These are phyloP conservation scores for Drosophila paramelanica DNA, from an alignment of 2,888 invertebrate species.

Conservation along the genomic window DNA sequence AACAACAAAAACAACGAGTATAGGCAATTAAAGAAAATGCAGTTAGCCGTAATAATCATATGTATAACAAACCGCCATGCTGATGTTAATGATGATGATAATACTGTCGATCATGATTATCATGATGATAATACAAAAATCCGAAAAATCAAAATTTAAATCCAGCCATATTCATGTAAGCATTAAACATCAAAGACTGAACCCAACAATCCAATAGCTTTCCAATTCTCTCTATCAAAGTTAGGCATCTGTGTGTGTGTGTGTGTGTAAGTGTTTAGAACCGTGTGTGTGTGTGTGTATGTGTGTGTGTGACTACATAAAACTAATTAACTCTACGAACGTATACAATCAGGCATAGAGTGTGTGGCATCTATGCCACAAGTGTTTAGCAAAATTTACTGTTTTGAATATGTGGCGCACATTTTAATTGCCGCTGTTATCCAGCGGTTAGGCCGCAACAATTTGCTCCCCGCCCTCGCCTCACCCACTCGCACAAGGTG, in stretches of 20 bases:
- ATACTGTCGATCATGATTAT: conserved; percentile 3
- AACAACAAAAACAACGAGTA: conserved; percentile 9
- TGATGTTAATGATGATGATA: conserved; percentile 23
- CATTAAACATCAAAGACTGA: conserved; percentile 36
- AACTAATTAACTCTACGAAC: conserved; percentile 50
- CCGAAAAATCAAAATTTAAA: conserved; percentile 10
- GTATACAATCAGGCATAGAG: conserved; percentile 8
- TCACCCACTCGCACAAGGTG: neutral
- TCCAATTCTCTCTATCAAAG: neutral
- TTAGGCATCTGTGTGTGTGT: neutral
- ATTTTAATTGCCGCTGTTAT: conserved; percentile 73
- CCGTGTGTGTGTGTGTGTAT: conserved; percentile 13
- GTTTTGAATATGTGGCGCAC: conserved; percentile 37
- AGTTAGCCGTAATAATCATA: conserved; percentile 29
- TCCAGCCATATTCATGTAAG: conserved; percentile 17
- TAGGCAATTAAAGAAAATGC: conserved; percentile 1
- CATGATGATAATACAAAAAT: neutral
- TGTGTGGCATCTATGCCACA: conserved; percentile 18
- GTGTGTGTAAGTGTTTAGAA: conserved; percentile 1
- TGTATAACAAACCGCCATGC: conserved; percentile 50
- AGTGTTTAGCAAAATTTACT: conserved; percentile 62
- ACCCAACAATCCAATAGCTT: conserved; percentile 12
- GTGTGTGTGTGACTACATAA: conserved; percentile 14
- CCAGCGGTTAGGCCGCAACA: conserved; percentile 74
- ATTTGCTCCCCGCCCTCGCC: conserved; percentile 37